Base-by-base conservation (phyloP, 2,888 invertebrate species). In the Drosophila anomalata region DNA sequence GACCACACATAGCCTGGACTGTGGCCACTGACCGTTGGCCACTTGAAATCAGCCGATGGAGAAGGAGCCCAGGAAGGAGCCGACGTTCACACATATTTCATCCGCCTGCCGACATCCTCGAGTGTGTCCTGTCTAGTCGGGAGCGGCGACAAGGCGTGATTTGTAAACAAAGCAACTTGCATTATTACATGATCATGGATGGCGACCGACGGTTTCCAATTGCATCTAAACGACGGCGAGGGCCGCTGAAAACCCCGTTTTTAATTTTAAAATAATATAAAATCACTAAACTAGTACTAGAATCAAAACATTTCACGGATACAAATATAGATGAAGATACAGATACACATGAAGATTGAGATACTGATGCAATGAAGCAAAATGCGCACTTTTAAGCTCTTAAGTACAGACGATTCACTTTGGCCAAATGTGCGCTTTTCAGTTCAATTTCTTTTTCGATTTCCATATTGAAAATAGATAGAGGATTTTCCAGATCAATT, bases 401-500 rank as follows among this genome's bases (percentile, higher is more conserved):
- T 83, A 87, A 87, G 87, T 87, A 81, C 84, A 46, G 56, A 39
- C 85, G 55, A 83, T 83, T 87, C 88, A 81, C 85, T 85, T 84
- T 78, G 76, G 62, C 79, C 71, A 87, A 62, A 83, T 76, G 79
- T 78, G 77, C 75, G 81, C 71, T 87, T 84, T 87, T 81, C 85
- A 81, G 62, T 87, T 75, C 62, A 69, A 73, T 70, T 72, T 58
- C 51, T 39, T 53, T 73, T 69, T 69, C 53, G 51, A 53, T 72
- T 62, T 53, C 70, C 69, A 60, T 50, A 53, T 48, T 42, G 9
- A 26, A 65, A 53, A 59, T 70, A 70, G 59, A 60, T 46, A 29
- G 26, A 33, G 47, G 22, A 60, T 61, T 74, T 75, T 71, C 47
- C 58, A 56, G 70, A 58, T 75, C 61, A 62, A 52, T 57, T 51